Conservation (phyloP, 2,113 vertebrate genomes). For the Leptodactylus fuscus region DNA sequence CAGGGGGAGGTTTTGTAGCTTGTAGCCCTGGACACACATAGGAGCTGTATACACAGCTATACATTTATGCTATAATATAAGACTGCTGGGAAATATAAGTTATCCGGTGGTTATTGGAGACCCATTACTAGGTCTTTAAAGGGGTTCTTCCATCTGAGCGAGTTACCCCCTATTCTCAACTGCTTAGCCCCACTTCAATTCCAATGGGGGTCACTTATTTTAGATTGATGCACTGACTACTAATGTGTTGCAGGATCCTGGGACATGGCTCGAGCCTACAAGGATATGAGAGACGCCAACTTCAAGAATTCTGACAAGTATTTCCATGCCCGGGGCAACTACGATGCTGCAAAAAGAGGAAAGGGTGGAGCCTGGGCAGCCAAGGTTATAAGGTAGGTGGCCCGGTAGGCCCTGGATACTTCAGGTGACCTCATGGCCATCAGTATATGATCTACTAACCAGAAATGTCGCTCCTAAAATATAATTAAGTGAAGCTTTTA, state of each 20-base stretch:
- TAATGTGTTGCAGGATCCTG: slow-evolving; percentile 28
- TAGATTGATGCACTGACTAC: neutral
- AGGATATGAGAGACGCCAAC: slow-evolving; percentile 62
- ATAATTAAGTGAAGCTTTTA: too few species aligned
- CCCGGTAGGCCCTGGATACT: neutral
- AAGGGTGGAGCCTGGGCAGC: slow-evolving; percentile 1
- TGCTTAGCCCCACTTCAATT: too few species aligned
- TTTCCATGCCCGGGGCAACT: slow-evolving; percentile 69
- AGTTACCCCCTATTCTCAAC: too few species aligned
- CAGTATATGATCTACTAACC: neutral
- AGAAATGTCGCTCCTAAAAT: too few species aligned
- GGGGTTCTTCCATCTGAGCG: too few species aligned
- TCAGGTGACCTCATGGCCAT: neutral
- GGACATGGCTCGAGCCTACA: slow-evolving; percentile 62
- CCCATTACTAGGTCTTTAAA: too few species aligned
- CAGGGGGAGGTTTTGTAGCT: too few species aligned
- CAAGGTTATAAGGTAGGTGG: slow-evolving; percentile 23
- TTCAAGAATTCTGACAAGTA: slow-evolving; percentile 61
- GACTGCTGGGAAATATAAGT: too few species aligned
- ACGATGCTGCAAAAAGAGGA: slow-evolving; percentile 60
- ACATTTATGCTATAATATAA: too few species aligned
- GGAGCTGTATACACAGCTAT: too few species aligned
- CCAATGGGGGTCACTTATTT: neutral
- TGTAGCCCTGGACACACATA: too few species aligned
- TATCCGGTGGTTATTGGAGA: too few species aligned